Base-by-base conservation (phyloP, 2,888 invertebrate genomes). In the Heliconius sara region DNA sequence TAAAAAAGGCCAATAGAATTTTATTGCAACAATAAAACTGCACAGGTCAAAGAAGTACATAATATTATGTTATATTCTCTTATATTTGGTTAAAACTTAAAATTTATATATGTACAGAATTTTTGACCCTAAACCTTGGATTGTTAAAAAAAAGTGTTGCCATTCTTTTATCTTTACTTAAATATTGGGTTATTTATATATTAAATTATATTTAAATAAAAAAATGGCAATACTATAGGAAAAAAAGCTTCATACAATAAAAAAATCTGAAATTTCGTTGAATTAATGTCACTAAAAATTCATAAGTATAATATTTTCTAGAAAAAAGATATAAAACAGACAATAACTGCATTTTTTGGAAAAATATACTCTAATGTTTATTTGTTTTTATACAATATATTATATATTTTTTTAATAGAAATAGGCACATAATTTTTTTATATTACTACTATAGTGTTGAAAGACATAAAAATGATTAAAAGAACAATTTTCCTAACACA, bases 81-180 rank as follows among this genome's bases (percentile, higher is more conserved):
- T 60, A 60, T 60, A 60, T 73, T 73, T 73, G 60, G 73, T 39
- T 73, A 7, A 4, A 73, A 73, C 73, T 73, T 73, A 60, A 34
- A 60, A 39, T 60, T 70, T 73, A 60, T 39, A 34, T 25, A 39
- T 57, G 39, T 34, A 60, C 25, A 10, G 57, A 39, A 60, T 34
- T 73, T 34, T 73, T 73, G 9, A 73, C 73, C 73, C 73, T 60
- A 60, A 73, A 60, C 73, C 73, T 60, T 60, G 16, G 34, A 16
- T 34, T 72, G 57, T 16, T 34, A 60, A 73, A 60, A 3, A 72
- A 73, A 60, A 60, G 60, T 73, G 34, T 39, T 73, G 60, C 39
- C 39, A 73, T 73, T 73, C 12, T 73, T 19, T 57, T 72, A 27
- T 22, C 12, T 34, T 13, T 57, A 72, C 10, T 30, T 72, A 57